Base-by-base conservation (phyloP, 2,797 vertebrate genomes). In the Leptatherina wallacei region DNA sequence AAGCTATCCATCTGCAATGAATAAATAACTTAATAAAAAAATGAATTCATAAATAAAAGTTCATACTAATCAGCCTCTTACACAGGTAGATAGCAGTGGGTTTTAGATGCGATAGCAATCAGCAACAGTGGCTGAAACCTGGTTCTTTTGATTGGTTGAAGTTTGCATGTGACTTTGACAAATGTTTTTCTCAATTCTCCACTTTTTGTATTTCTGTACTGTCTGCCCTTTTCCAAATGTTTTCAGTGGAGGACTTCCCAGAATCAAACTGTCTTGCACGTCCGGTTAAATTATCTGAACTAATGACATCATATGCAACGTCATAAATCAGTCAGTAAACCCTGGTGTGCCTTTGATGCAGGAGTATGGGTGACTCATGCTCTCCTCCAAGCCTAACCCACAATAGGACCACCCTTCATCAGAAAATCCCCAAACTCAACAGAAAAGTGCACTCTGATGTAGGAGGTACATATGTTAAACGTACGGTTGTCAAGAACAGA, bases 291-390 rank as follows among this genome's bases (percentile, higher is more conserved):
- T 29, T 29, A 32, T 32, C 35, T 33, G 47, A 62, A 62, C 27
- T 40, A 54, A 20, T 36, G 42, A 58, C n/a, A 58, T 36, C 42
- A 47, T 49, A 11, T n/a, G 6, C 18, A 9, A 56, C 22, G 8
- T 29, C 14, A n/a, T 16, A 63, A 63, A 69, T 40, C 10, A 33
- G 38, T 20, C 30, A 12, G 58, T 29, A 6, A 16, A 38, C 16
- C 54, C 52, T 56, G 22, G 33, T n/a, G 8, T n/a, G 10, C 12
- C 52, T 56, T 47, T 52, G 30, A 63, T 55, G 11, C 27, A 33
- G 22, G 29, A 30, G 35, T 35, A 61, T 40, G 35, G 47, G 27
- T 56, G 38, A 63, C 36, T 61, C 40, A 47, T 38, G 35, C 58
- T 42, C 20, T 62, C 32, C 11, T 42, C 30, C 24, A 42, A 44